These are phyloP conservation scores for Sebastolobus alascanus DNA, from an alignment of 2,797 vertebrate species.

Conservation along the genomic window DNA sequence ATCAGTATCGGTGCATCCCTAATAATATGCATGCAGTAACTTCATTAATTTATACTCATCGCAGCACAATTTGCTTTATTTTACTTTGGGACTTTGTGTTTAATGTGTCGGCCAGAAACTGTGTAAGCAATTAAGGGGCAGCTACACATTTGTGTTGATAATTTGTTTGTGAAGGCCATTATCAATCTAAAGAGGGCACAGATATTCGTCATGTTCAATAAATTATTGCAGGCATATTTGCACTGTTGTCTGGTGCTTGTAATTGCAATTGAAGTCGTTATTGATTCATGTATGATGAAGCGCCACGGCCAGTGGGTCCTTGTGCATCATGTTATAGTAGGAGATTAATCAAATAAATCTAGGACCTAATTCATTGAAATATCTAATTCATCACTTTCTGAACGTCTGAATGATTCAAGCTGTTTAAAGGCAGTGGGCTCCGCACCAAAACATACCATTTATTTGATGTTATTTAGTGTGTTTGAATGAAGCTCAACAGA, in stretches of 20 bases:
- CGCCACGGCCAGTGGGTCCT: neutral
- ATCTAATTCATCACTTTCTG: neutral
- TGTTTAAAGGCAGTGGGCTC: neutral
- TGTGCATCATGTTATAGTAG: neutral
- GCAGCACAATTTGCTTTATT: neutral
- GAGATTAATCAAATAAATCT: constrained; percentile 11
- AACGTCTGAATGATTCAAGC: neutral
- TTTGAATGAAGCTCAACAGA: neutral
- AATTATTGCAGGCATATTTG: neutral
- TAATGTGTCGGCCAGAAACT: neutral
- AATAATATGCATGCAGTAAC: neutral
- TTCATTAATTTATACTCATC: neutral
- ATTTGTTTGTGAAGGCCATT: constrained; percentile 6
- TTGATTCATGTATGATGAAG: constrained; percentile 9
- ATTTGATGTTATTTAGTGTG: neutral
- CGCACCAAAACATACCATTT: neutral
- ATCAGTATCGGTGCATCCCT: too few species aligned
- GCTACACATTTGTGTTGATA: neutral
- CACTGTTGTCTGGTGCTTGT: neutral
- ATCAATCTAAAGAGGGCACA: constrained; percentile 10
- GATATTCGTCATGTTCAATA: neutral
- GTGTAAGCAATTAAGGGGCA: neutral
- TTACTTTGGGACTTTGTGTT: neutral
- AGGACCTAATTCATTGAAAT: neutral
- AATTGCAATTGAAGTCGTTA: neutral